A percentile compares a stretch with the other conserved stretches of the same genome.
Evolutionary conservation across 2,888 invertebrate genomes (phyloP).

Genomic region (Drosophila prostipennis): DNA sequence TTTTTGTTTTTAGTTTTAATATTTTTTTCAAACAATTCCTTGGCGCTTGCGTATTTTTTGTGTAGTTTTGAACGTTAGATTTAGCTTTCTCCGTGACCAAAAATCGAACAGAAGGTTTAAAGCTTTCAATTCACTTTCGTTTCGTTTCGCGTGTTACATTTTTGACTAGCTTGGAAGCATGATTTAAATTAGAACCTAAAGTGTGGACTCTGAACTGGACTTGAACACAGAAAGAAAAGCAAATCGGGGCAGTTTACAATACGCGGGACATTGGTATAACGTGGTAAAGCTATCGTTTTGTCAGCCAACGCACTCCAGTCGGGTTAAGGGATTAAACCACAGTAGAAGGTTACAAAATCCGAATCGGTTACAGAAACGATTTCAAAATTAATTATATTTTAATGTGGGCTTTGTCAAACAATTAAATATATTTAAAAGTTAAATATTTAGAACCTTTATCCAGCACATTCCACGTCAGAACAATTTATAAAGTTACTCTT

Average conservation of each 20-base stretch:
- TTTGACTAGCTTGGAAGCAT: constrained; percentile 69
- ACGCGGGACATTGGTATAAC: constrained; percentile 71
- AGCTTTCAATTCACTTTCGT: constrained; percentile 50
- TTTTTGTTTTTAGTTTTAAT: constrained; percentile 33
- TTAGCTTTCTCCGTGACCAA: constrained; percentile 52
- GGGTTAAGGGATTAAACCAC: constrained; percentile 5
- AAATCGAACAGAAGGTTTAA: constrained; percentile 47
- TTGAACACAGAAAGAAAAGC: constrained; percentile 50
- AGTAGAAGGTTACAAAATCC: neutral
- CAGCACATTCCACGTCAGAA: neutral
- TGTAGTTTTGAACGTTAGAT: constrained; percentile 58
- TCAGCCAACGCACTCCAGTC: constrained; percentile 50
- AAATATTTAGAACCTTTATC: neutral
- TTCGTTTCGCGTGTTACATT: constrained; percentile 34
- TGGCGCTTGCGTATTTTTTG: constrained; percentile 77
- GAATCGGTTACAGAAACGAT: neutral
- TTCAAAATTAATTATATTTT: neutral
- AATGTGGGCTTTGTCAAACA: neutral
- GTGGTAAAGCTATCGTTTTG: constrained; percentile 73
- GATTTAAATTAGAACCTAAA: constrained; percentile 47
- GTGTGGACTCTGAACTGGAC: constrained; percentile 27
- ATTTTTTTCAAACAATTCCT: constrained; percentile 80
- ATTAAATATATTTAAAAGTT: neutral
- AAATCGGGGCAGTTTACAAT: constrained; percentile 71
- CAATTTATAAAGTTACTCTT: too few species aligned